Conservation (phyloP, 2,113 vertebrate genomes). For the Corvus hawaiiensis region DNA sequence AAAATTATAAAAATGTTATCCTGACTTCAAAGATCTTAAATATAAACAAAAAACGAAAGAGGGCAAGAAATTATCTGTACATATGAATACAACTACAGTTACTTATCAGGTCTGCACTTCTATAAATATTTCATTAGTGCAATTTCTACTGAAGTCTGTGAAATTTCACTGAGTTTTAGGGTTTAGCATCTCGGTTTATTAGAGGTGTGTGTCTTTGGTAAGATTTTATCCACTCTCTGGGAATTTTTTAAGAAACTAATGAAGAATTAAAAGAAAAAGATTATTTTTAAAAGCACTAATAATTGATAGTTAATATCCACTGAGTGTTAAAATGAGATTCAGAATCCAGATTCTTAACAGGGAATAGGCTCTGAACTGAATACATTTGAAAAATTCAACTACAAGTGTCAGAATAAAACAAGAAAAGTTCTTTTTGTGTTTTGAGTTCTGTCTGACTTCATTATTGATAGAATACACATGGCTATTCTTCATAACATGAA, state of each 20-base stretch:
- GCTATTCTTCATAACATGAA: not conserved
- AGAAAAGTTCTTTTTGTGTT: not conserved
- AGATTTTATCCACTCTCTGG: not conserved
- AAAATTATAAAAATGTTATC: not conserved
- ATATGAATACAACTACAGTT: not conserved
- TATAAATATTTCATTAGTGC: not conserved
- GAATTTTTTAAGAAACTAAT: not conserved
- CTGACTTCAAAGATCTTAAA: not conserved
- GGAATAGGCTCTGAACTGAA: not conserved
- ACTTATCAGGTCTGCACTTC: not conserved
- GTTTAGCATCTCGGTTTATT: not conserved
- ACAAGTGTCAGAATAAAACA: not conserved
- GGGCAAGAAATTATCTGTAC: not conserved
- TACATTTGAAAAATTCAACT: not conserved
- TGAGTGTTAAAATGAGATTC: not conserved
- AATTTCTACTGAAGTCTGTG: not conserved
- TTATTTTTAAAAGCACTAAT: not conserved
- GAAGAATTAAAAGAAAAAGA: not conserved
- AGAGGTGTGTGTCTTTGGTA: not conserved
- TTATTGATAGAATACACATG: not conserved
- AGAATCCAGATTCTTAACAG: not conserved
- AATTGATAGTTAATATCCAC: not conserved
- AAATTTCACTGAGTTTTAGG: not conserved
- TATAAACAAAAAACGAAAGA: not conserved
- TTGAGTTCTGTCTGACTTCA: not conserved